Evolutionary conservation across 2,113 vertebrate genomes (phyloP).

Genomic region (Thunnus maccoyii): DNA sequence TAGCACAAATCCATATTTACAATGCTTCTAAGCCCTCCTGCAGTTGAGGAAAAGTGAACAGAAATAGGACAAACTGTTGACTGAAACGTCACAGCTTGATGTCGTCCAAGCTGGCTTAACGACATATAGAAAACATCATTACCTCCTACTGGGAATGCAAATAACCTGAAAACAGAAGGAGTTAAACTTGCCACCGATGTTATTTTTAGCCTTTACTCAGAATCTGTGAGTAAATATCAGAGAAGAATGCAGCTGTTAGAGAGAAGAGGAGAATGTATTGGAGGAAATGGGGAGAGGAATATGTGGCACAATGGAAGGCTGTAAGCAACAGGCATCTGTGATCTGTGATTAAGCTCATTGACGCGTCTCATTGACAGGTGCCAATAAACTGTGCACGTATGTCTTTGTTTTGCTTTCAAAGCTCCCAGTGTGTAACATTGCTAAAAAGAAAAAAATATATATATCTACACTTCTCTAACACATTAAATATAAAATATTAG

Average conservation of each 20-base stretch:
- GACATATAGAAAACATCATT: conserved; percentile 5
- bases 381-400: neutral
- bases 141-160: conserved; percentile 26
- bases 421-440: neutral
- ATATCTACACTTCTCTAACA: neutral
- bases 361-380: conserved; percentile 27
- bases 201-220: conserved; percentile 41
- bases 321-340: conserved; percentile 13
- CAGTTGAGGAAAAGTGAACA: neutral
- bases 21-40: neutral
- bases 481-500: neutral
- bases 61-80: conserved; percentile 34
- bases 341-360: conserved; percentile 35
- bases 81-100: conserved; percentile 22
- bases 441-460: neutral
- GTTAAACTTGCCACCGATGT: conserved; percentile 29
- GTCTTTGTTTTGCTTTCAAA: conserved; percentile 3
- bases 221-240: conserved; percentile 31
- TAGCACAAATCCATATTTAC: conserved; percentile 16
- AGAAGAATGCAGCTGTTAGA: conserved; percentile 17
- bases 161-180: conserved; percentile 14
- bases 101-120: conserved; percentile 26
- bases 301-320: conserved; percentile 12
- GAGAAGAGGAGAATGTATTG: conserved; percentile 1
- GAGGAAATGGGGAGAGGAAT: conserved; percentile 30